phyloP scores from a whole-genome alignment of 2,113 vertebrate genomes.

The Synodontis membranacea region DNA sequence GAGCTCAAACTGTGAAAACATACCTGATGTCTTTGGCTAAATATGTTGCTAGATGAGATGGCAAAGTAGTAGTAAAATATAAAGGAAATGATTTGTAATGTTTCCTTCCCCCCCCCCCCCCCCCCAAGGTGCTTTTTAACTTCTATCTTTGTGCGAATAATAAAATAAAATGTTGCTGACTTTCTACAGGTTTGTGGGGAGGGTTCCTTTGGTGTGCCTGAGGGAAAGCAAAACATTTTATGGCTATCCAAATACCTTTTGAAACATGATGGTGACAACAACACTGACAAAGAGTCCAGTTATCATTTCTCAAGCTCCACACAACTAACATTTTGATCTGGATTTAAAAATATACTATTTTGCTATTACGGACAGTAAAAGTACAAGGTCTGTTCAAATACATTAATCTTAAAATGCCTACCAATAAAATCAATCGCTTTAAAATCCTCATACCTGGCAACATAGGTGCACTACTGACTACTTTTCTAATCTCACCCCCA shows the following conservation, averaged over 20 bases:
- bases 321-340: background rate
- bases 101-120: background rate
- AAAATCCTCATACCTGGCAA: constrained; percentile 6
- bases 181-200: background rate
- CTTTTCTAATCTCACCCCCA: background rate
- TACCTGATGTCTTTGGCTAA: constrained; percentile 29
- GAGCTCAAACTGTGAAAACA: background rate
- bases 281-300: background rate
- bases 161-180: too few species aligned
- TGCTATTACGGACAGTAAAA: background rate
- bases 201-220: background rate
- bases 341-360: background rate
- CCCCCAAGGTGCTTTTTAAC: background rate
- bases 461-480: background rate
- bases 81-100: background rate
- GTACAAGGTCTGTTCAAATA: background rate
- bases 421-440: background rate
- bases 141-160: constrained; percentile 5
- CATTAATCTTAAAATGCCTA: constrained; percentile 1
- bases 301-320: background rate
- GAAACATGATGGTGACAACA: background rate
- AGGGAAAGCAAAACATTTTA: background rate
- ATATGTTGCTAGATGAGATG: background rate
- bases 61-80: background rate
- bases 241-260: background rate